Evolutionary conservation across 2,888 invertebrate genomes (phyloP), one percentile per base, ranked within the genome.

Genomic region (Tenthredo mesomela): DNA sequence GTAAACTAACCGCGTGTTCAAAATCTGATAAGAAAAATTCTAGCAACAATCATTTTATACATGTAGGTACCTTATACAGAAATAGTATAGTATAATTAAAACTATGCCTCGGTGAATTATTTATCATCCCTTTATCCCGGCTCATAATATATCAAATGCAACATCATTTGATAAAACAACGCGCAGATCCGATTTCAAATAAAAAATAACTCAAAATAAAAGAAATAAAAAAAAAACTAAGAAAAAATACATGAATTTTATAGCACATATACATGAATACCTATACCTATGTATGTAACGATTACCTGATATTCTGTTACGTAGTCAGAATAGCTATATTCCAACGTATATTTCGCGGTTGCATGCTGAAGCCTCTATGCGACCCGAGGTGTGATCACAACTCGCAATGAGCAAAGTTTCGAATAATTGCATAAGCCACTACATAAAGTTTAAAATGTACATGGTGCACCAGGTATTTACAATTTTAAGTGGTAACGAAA

Each of bases 331-430:
- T 61, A 61, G n/a, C 61, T 21, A 61, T 7, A 25, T 25, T 61
- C 61, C 61, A 25, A 61, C 61, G 61, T 25, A 61, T 21, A 67
- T 21, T 2, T 50, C 75, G 50, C 29, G 47, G 75, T 50, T 54
- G 77, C 77, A 77, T 15, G 33, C 21, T 43, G 29, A 33, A 25
- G 71, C 54, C 54, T 75, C 75, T 54, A 33, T 54, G 77, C 54
- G n/a, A 61, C 61, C 80, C 58, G 40, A 58, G 61, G 80, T 80
- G 61, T 61, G 80, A 80, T 80, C 40, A 58, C 58, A 80, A 80
- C 80, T 80, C 61, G 80, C 58, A 80, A 80, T 80, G 80, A 61
- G 58, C 40, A 80, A 80, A 80, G 80, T 80, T 80, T 61, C 58
- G 21, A 80, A 80, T 80, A 80, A 80, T 80, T 37, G 80, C 40